Evolutionary conservation across 1,140 invertebrate genomes (phyloP).

Genomic region (Achatina immaculata): DNA sequence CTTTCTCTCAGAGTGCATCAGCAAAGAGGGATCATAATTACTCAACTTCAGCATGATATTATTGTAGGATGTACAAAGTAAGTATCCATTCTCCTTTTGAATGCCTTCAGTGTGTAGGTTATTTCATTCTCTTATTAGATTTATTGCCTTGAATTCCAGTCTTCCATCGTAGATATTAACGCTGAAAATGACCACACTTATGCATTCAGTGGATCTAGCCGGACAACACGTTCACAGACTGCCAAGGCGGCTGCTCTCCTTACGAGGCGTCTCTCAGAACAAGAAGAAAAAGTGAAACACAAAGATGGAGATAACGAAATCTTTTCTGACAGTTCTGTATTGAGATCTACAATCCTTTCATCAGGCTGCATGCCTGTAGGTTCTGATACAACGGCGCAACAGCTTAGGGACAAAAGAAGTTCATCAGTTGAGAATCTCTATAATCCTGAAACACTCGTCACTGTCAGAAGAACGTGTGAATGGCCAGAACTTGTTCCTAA

Average conservation of each 20-base stretch:
- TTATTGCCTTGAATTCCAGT: neutral
- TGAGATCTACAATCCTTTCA: neutral
- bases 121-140: neutral
- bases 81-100: neutral
- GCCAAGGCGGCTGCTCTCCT: conserved; percentile 19
- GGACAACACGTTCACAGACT: conserved; percentile 27
- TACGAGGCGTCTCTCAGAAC: neutral
- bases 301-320: neutral
- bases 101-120: neutral
- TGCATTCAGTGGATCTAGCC: conserved; percentile 11
- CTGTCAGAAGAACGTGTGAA: conserved; percentile 18
- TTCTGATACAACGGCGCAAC: neutral
- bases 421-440: conserved; percentile 30
- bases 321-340: neutral
- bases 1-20: conserved; percentile 20
- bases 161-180: neutral
- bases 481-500: conserved; percentile 13
- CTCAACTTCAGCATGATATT: conserved; percentile 26
- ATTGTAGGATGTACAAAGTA: too few species aligned
- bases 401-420: conserved; percentile 25
- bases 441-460: neutral
- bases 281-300: neutral
- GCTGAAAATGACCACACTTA: conserved; percentile 31
- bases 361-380: neutral
- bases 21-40: conserved; percentile 40